A percentile compares a stretch with the other conserved stretches of the same genome.
Conservation (phyloP, 1,140 invertebrate genomes). For the Uloborus diversus region DNA sequence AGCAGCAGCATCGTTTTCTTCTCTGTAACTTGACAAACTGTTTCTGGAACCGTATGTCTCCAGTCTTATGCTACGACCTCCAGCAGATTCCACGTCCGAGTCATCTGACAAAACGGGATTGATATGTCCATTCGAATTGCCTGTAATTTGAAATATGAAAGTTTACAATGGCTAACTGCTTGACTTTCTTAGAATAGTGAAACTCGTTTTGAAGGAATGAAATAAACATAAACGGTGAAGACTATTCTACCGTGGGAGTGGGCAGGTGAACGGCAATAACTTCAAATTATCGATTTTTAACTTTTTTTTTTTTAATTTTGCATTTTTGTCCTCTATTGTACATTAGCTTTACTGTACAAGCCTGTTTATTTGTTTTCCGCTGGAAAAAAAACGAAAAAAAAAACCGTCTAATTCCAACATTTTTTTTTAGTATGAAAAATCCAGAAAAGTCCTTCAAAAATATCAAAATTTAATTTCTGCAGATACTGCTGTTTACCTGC, state of each 20-base stretch:
- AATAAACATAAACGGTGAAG: background rate
- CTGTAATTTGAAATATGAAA: background rate
- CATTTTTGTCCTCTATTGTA: no score
- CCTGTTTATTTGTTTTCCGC: no score
- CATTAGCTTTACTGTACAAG: no score
- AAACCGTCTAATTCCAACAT: no score
- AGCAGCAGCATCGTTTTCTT: conserved; percentile 25
- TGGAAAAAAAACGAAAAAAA: background rate
- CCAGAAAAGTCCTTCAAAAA: no score
- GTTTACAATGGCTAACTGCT: no score
- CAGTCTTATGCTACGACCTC: conserved; percentile 12
- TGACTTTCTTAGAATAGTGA: no score
- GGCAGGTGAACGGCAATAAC: background rate
- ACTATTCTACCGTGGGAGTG: background rate
- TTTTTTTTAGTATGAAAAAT: no score
- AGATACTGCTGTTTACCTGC: no score
- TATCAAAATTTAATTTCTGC: no score
- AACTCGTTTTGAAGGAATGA: background rate
- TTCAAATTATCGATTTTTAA: background rate
- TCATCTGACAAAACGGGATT: conserved; percentile 35
- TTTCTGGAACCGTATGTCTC: conserved; percentile 34
- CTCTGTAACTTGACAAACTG: conserved; percentile 39
- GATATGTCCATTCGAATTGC: conserved; percentile 10
- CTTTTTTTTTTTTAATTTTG: background rate
- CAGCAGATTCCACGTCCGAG: conserved; percentile 52